Conservation (phyloP, 2,888 invertebrate genomes). For the Dioctria rufipes region DNA sequence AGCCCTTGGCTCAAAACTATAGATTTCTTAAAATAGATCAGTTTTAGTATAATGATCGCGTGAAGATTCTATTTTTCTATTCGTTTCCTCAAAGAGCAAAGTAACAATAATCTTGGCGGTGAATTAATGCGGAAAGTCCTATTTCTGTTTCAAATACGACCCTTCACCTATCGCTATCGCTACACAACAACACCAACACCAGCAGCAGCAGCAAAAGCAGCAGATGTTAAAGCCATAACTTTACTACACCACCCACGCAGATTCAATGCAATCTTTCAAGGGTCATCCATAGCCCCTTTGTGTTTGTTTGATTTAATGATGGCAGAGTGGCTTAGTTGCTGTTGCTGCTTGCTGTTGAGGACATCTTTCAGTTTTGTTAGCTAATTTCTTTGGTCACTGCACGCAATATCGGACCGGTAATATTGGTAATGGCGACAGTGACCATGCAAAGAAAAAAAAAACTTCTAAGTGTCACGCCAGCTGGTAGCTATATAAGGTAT, state of each 20-base stretch:
- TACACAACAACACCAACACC: no score
- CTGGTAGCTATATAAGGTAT: background rate
- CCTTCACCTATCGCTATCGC: conserved; percentile 12
- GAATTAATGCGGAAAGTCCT: conserved; percentile 9
- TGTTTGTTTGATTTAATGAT: conserved; percentile 27
- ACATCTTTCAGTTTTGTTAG: conserved; percentile 38
- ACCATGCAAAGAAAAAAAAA: conserved; percentile 30
- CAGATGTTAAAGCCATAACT: conserved; percentile 44
- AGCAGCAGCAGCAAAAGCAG: background rate
- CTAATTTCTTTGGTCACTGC: conserved; percentile 25
- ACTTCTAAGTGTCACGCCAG: conserved; percentile 39
- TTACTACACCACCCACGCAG: conserved; percentile 36
- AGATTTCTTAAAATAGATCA: conserved; percentile 19
- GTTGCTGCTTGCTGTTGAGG: background rate
- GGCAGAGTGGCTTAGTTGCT: conserved; percentile 1
- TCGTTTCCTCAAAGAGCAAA: background rate
- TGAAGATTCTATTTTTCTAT: background rate
- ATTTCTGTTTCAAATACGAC: background rate
- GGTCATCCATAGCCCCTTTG: conserved; percentile 22
- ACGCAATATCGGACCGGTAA: background rate
- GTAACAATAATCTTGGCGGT: background rate
- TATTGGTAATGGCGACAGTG: background rate
- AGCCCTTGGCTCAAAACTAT: background rate
- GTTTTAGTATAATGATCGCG: background rate
- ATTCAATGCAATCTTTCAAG: conserved; percentile 10